Evolutionary conservation across 1,140 invertebrate species (phyloP).

Genomic region (Lamellibrachia luymesi): DNA sequence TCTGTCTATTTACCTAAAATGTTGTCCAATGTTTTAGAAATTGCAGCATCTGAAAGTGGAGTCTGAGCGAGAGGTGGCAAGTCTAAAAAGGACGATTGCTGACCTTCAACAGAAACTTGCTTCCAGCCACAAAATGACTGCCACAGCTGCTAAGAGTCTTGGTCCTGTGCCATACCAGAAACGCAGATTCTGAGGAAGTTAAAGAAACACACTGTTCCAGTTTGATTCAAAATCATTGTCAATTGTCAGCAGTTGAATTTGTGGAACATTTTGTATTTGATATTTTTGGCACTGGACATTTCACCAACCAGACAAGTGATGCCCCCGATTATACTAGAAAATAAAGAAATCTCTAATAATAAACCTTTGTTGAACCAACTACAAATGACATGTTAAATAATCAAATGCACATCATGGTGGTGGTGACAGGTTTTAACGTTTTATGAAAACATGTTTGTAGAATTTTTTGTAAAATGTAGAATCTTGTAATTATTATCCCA

Average conservation of each 20-base stretch:
- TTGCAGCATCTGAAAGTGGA: constrained; percentile 15
- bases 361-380: neutral
- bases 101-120: neutral
- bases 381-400: neutral
- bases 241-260: neutral
- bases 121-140: neutral
- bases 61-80: constrained; percentile 10
- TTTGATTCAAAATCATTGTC: too few relatives aligned
- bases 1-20: neutral
- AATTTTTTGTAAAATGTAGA: too few relatives aligned
- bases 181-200: neutral
- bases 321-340: neutral
- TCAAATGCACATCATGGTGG: neutral
- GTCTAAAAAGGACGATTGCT: constrained; percentile 14
- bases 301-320: neutral
- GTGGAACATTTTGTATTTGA: neutral
- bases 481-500: too few relatives aligned
- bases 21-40: neutral
- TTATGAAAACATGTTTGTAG: too few relatives aligned
- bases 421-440: too few relatives aligned
- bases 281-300: neutral
- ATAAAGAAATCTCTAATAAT: neutral
- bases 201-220: neutral
- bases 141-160: neutral
- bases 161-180: neutral